Conservation (phyloP, 1,140 invertebrate species). For the Hormaphis cornu region DNA sequence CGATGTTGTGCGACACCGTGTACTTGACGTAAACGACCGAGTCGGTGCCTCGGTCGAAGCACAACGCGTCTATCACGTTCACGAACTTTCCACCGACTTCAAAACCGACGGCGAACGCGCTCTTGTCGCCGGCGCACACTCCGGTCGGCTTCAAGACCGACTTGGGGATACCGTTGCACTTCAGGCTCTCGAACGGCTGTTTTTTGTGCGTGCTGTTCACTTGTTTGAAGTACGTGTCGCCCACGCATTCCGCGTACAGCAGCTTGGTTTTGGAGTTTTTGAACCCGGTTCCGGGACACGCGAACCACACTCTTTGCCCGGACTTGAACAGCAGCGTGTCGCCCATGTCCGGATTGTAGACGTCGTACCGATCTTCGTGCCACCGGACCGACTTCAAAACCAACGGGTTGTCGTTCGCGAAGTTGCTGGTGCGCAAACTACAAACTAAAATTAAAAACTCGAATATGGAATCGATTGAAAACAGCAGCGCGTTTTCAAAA, state of each 20-base stretch:
- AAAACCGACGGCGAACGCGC: neutral
- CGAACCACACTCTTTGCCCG: neutral
- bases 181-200: too few species aligned
- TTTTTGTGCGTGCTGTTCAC: too few species aligned
- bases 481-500: too few species aligned
- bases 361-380: neutral
- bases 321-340: neutral
- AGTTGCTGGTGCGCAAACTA: too few species aligned
- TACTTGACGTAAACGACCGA: constrained; percentile 6
- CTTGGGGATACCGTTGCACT: neutral
- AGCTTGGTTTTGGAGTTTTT: neutral
- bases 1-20: neutral
- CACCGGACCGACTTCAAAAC: too few species aligned
- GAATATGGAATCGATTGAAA: too few species aligned
- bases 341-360: neutral
- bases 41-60: constrained; percentile 14
- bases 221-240: too few species aligned
- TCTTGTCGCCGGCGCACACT: neutral
- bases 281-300: neutral
- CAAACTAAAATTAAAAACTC: too few species aligned
- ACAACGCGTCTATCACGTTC: constrained; percentile 7
- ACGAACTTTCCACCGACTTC: constrained; percentile 2
- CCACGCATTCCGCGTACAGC: too few species aligned
- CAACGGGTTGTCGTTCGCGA: too few species aligned
- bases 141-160: neutral